These are phyloP conservation scores for Zaprionus vittiger DNA, from an alignment of 1,140 invertebrate genomes.

Conservation along the genomic window DNA sequence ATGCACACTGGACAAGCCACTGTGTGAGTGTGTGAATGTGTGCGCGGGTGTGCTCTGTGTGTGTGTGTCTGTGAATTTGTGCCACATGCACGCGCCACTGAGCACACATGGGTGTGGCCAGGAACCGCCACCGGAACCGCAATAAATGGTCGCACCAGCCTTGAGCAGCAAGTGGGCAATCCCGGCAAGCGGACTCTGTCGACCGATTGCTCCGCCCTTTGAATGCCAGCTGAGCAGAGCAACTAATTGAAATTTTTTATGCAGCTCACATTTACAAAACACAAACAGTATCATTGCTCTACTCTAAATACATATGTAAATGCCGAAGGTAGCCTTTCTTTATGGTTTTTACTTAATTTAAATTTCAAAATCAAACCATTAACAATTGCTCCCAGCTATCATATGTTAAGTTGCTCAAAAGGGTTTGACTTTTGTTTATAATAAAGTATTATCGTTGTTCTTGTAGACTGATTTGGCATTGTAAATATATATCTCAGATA, in stretches of 20 bases:
- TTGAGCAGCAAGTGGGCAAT: slow-evolving; percentile 32
- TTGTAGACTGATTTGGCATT: too few relatives aligned
- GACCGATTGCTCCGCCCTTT: neutral
- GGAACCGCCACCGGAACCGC: slow-evolving; percentile 52
- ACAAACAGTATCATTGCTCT: too few relatives aligned
- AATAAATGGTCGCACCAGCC: slow-evolving; percentile 57
- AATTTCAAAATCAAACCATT: too few relatives aligned
- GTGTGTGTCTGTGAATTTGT: slow-evolving; percentile 35
- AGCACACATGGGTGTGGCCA: slow-evolving; percentile 55
- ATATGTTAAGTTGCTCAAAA: too few relatives aligned
- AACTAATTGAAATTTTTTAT: slow-evolving; percentile 2
- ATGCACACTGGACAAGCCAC: slow-evolving; percentile 59
- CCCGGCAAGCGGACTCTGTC: slow-evolving; percentile 14
- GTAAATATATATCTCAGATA: too few relatives aligned
- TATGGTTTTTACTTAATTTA: too few relatives aligned
- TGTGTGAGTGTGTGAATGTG: neutral
- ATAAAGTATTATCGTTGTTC: too few relatives aligned
- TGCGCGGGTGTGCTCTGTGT: slow-evolving; percentile 21
- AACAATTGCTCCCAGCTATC: too few relatives aligned
- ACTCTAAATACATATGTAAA: too few relatives aligned
- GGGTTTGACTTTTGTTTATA: too few relatives aligned
- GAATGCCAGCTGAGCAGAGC: slow-evolving; percentile 6
- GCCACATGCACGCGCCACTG: slow-evolving; percentile 62
- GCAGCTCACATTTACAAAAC: too few relatives aligned
- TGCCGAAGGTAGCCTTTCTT: too few relatives aligned